phyloP scores from a whole-genome alignment of 2,797 vertebrate genomes.

The Sebastes cheni region DNA sequence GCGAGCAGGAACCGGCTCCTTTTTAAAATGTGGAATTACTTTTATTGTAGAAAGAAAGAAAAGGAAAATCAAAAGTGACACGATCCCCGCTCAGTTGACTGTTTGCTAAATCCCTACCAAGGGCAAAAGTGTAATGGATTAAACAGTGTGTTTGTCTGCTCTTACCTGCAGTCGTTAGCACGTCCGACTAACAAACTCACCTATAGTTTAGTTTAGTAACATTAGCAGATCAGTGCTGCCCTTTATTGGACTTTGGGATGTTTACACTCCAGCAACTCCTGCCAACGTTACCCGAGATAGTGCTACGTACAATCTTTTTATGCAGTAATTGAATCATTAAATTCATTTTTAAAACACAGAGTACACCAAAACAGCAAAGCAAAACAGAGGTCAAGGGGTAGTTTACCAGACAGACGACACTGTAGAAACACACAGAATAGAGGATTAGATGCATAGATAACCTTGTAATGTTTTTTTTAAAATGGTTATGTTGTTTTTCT shows the following conservation, averaged over 20 bases:
- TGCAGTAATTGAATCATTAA: too few relatives aligned
- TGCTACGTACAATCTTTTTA: background rate
- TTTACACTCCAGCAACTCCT: background rate
- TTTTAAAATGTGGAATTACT: conserved; percentile 41
- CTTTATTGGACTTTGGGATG: background rate
- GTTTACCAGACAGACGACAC: background rate
- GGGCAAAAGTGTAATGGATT: background rate
- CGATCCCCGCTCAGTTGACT: background rate
- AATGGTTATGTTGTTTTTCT: background rate
- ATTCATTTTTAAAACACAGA: too few relatives aligned
- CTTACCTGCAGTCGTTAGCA: background rate
- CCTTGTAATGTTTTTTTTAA: background rate
- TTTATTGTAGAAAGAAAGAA: conserved; percentile 14
- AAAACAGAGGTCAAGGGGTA: background rate
- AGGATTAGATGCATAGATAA: background rate
- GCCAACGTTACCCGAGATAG: background rate
- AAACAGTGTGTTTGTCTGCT: background rate
- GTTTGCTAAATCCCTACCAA: background rate
- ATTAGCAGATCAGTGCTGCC: background rate
- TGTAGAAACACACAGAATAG: background rate
- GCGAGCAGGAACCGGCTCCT: conserved; percentile 12
- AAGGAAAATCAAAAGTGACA: conserved; percentile 16
- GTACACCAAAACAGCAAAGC: background rate
- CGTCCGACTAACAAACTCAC: background rate
- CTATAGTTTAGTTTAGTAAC: background rate